Base-by-base conservation (phyloP, 2,888 invertebrate species). In the Beris chalybata region DNA sequence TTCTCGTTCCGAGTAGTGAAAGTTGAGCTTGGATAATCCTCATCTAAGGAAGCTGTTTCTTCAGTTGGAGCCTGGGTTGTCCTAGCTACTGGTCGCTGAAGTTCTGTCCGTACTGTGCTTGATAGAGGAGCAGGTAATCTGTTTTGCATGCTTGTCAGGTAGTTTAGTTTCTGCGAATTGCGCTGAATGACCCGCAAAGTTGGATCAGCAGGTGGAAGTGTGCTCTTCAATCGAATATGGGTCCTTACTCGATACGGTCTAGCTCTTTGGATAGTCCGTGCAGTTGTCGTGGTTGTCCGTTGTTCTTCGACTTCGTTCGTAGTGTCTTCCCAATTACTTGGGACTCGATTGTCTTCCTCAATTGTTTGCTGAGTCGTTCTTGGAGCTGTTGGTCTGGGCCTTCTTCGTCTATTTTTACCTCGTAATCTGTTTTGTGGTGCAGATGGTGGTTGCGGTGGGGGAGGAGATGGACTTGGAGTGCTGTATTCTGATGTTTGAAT, bases 401-500 rank as follows among this genome's bases (percentile, higher is more conserved):
- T 44, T 15, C 65, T 67, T n/a, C 56, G 55, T 11, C 55, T 11
- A 11, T 13, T 45, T 47, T 65, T 65, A 12, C 45, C 47, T 56
- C 64, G 30, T 22, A n/a, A 47, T 55, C 61, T 15, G 45, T 54
- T 66, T 22, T 55, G 32, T 9, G 55, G 12, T 50, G 43, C 11
- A 2, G 53, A 54, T 59, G 64, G 47, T 57, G 48, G 30, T 43
- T 44, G n/a, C 11, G 67, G 44, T 44, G 31, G 32, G n/a, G 64
- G 44, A 52, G 57, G 30, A 13, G 58, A 32, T 29, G 67, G 50
- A 15, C 56, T 53, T 11, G 64, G 44, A 9, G 55, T 59, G 22
- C 7, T 29, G 15, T 64, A 45, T 44, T 69, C 53, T n/a, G 47
- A 48, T 5, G 59, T 50, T 45, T 66, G 68, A 44, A 68, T 48